Conservation (phyloP, 2,797 vertebrate genomes). For the Astyanax mexicanus region DNA sequence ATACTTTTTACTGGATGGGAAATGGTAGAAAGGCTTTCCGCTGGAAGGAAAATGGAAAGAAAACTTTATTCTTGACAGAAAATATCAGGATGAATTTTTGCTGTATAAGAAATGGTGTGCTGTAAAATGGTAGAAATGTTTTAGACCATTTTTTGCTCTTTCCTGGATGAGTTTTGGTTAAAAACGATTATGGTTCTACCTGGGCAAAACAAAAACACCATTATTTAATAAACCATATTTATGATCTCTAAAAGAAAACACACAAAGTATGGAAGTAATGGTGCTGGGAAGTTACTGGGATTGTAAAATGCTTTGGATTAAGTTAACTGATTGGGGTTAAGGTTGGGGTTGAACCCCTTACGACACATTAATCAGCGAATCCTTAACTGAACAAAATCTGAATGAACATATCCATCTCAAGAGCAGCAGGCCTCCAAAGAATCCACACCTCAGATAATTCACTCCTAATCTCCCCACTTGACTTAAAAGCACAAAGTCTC, state of each 20-base stretch:
- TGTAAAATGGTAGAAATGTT: too few relatives aligned
- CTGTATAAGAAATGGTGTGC: too few relatives aligned
- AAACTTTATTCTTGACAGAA: too few relatives aligned
- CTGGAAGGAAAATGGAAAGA: too few relatives aligned
- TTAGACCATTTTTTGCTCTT: too few relatives aligned
- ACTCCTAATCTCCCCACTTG: background rate
- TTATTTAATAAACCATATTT: background rate
- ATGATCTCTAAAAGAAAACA: background rate
- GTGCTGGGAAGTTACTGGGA: background rate
- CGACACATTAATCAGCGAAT: background rate
- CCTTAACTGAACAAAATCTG: background rate
- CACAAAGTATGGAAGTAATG: background rate
- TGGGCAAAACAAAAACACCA: background rate
- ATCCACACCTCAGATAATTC: background rate
- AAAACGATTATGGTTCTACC: too few relatives aligned
- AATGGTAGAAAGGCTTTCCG: background rate
- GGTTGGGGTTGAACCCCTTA: background rate
- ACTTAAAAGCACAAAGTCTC: conserved; percentile 10
- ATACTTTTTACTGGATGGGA: background rate
- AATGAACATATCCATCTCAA: background rate
- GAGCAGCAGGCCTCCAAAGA: background rate
- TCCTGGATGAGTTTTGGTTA: too few relatives aligned
- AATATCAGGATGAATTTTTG: too few relatives aligned
- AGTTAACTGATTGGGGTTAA: background rate
- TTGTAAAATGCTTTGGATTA: background rate